Conservation (phyloP, 2,888 invertebrate genomes). For the Sarcophaga variegata region DNA sequence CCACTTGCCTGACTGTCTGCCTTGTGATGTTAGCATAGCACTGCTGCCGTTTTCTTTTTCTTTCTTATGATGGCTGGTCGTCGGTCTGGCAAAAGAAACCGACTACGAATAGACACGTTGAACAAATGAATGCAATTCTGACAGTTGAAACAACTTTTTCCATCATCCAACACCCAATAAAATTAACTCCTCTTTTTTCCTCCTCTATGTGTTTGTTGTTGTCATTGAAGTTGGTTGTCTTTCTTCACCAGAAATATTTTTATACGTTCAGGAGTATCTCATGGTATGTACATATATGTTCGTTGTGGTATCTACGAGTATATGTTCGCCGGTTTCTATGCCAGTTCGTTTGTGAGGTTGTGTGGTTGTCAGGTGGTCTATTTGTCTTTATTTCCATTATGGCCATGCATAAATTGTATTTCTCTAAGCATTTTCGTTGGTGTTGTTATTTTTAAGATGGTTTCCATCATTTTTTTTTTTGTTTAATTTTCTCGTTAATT, state of each 20-base stretch:
- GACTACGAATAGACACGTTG: conserved; percentile 40
- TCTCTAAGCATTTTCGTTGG: neutral
- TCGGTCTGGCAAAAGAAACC: conserved; percentile 37
- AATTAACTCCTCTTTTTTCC: conserved; percentile 45
- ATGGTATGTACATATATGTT: no score
- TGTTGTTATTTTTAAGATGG: conserved; percentile 31
- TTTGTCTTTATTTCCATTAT: conserved; percentile 4
- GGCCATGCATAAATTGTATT: conserved; percentile 14
- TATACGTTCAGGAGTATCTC: no score
- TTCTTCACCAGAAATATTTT: no score
- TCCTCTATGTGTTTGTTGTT: neutral
- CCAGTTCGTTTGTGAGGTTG: no score
- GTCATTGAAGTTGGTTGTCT: neutral
- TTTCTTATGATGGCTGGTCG: neutral
- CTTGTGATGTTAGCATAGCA: conserved; percentile 72
- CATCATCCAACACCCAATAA: conserved; percentile 56
- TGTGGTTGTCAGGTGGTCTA: no score
- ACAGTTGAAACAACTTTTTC: conserved; percentile 49
- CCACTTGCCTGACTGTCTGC: conserved; percentile 76
- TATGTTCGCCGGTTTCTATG: no score
- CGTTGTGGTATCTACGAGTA: no score
- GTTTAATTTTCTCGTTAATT: conserved; percentile 59
- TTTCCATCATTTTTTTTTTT: conserved; percentile 53
- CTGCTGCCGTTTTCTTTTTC: neutral
- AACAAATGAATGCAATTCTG: conserved; percentile 55